Evolutionary conservation across 2,797 vertebrate species (phyloP).

Genomic region (Enteromius anoplus): DNA sequence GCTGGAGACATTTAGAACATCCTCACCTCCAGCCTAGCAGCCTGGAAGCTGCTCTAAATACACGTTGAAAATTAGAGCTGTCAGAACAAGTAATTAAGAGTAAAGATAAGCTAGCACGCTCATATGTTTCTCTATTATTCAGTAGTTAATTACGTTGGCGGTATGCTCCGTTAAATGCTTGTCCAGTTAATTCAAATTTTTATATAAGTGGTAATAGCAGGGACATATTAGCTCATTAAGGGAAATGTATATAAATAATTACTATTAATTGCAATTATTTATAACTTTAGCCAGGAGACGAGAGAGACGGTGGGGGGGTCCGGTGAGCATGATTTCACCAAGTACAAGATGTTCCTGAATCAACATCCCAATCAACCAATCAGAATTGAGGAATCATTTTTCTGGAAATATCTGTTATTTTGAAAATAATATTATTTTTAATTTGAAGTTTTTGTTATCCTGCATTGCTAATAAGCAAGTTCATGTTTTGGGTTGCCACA

Average conservation of each 20-base stretch:
- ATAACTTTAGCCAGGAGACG: too few relatives aligned
- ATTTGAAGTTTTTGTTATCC: not conserved
- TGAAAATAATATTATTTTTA: too few relatives aligned
- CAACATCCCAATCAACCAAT: too few relatives aligned
- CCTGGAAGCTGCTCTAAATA: not conserved
- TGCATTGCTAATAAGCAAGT: not conserved
- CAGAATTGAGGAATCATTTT: too few relatives aligned
- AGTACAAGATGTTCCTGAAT: too few relatives aligned
- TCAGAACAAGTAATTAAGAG: slow-evolving; percentile 38
- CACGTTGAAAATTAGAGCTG: slow-evolving; percentile 31
- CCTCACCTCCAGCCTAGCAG: not conserved
- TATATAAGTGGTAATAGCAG: not conserved
- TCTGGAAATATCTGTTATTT: not conserved
- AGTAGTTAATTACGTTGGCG: slow-evolving; percentile 13
- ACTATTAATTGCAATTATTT: too few relatives aligned
- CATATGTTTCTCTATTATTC: slow-evolving; percentile 5
- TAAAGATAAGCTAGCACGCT: slow-evolving; percentile 17
- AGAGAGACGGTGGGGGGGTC: too few relatives aligned
- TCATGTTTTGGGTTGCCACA: not conserved
- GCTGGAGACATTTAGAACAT: slow-evolving; percentile 9
- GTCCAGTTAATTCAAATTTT: slow-evolving; percentile 5
- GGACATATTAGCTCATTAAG: too few relatives aligned
- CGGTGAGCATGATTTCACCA: too few relatives aligned
- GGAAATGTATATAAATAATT: too few relatives aligned
- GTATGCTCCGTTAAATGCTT: not conserved